Percentiles rank a stretch among this genome's conserved stretches.
Conservation (phyloP, 2,797 vertebrate species). For the Hyperoplus lanceolatus region DNA sequence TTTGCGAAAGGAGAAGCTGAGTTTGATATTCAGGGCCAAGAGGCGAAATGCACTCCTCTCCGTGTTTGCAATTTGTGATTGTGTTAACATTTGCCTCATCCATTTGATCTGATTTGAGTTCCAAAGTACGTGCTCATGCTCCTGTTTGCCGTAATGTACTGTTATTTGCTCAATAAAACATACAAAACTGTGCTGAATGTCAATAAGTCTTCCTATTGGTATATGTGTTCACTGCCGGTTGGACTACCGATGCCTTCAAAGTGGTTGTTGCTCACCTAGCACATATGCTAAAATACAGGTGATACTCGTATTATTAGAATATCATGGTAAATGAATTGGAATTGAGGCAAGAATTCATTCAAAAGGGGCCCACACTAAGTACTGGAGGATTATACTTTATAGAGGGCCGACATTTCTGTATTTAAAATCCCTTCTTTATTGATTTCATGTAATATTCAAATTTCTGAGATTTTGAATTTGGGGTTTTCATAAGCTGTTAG, state of each 20-base stretch:
- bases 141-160: not conserved
- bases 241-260: not conserved
- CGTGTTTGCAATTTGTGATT: conserved; percentile 36
- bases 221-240: not conserved
- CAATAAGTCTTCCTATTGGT: no score
- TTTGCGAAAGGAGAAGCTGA: conserved; percentile 7
- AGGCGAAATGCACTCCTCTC: conserved; percentile 23
- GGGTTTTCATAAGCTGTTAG: no score
- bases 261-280: not conserved
- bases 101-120: conserved; percentile 30
- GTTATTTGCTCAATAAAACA: not conserved
- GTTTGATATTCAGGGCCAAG: conserved; percentile 37
- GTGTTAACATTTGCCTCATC: conserved; percentile 42
- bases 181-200: not conserved
- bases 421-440: no score
- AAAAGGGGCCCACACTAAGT: no score
- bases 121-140: not conserved
- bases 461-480: no score
- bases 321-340: no score
- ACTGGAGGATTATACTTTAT: no score
- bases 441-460: no score
- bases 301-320: no score
- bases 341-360: no score
- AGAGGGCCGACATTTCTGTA: no score
- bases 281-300: not conserved